Conservation (phyloP, 2,888 invertebrate species). For the Dicranocentrus wangi region DNA sequence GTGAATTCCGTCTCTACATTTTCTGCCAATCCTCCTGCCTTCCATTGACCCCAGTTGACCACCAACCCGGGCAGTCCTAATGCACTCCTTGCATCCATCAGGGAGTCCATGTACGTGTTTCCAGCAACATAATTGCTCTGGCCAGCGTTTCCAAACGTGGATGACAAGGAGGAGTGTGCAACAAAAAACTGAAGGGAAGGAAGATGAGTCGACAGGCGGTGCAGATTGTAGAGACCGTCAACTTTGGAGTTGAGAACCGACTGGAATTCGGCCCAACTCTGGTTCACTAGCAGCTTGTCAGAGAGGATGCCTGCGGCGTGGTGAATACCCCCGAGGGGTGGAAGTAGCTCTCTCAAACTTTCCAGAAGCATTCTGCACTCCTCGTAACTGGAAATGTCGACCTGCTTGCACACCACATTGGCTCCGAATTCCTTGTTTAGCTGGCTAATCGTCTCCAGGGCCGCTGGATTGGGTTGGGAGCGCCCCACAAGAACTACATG, state of each 20-base stretch:
- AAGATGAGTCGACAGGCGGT: background rate
- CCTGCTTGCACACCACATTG: background rate
- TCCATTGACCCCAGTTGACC: conserved; percentile 21
- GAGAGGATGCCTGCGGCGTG: conserved; percentile 38
- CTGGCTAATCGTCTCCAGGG: background rate
- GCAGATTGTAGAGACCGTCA: conserved; percentile 31
- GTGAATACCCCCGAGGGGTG: conserved; percentile 37
- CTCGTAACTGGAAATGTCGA: conserved; percentile 19
- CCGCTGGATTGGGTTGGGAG: conserved; percentile 1
- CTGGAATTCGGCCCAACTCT: conserved; percentile 31
- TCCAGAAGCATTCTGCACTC: conserved; percentile 16
- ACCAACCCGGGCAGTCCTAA: background rate
- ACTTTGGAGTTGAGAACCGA: conserved; percentile 30
- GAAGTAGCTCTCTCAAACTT: background rate
- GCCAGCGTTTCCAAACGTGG: conserved; percentile 30
- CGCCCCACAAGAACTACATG: conserved; percentile 38
- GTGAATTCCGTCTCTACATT: background rate
- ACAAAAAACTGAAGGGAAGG: conserved; percentile 52
- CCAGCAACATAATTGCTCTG: conserved; percentile 40
- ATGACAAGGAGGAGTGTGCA: conserved; percentile 35
- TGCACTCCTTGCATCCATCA: background rate
- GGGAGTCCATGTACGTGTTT: conserved; percentile 43
- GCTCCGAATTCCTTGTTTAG: background rate
- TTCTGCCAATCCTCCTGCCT: conserved; percentile 18
- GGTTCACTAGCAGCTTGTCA: conserved; percentile 22